Base-by-base conservation (phyloP, 2,888 invertebrate genomes). In the Pyralis farinalis region DNA sequence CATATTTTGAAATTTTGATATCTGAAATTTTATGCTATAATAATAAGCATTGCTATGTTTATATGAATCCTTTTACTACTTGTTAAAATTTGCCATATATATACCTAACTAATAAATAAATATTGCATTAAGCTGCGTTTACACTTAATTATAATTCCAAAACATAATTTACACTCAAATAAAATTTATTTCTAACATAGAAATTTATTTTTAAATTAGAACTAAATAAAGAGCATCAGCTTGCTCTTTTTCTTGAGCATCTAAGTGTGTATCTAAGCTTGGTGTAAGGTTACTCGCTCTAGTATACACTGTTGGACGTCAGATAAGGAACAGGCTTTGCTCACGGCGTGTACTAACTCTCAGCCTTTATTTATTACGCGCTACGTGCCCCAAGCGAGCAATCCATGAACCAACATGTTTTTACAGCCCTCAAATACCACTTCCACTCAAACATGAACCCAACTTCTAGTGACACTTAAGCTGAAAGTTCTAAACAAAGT, bases 361-460 rank as follows among this genome's bases (percentile, higher is more conserved):
- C 63, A 51, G 63, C 58, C 64, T 74, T 80, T 85, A 85, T 87
- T 86, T 84, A 85, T 80, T 71, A 77, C 67, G 67, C 71, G 79
- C 77, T 79, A 81, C 78, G 75, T 74, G 79, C 80, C 71, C 70
- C 66, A 64, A 81, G 79, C 82, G 61, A 68, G 67, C 66, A 66
- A 73, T 69, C 69, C 65, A 58, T 65, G 47, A 44, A 56, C 68
- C 60, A 51, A 51, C 41, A 44, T 45, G 40, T 28, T 39, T 58
- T 54, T 59, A 58, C 63, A 42, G 43, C 40, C 51, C 42, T 39
- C 37, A 35, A 49, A 47, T 42, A 41, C 43, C 20, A 52, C 29
- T 28, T 46, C 33, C 47, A 31, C 7, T 8, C 21, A 21, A 25
- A 12, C 16, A 25, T 27, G 27, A 54, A 43, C 34, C 55, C 12